Percentiles rank a stretch among this genome's conserved stretches.
Evolutionary conservation across 2,797 vertebrate genomes (phyloP).

Genomic region (Scleropages formosus): DNA sequence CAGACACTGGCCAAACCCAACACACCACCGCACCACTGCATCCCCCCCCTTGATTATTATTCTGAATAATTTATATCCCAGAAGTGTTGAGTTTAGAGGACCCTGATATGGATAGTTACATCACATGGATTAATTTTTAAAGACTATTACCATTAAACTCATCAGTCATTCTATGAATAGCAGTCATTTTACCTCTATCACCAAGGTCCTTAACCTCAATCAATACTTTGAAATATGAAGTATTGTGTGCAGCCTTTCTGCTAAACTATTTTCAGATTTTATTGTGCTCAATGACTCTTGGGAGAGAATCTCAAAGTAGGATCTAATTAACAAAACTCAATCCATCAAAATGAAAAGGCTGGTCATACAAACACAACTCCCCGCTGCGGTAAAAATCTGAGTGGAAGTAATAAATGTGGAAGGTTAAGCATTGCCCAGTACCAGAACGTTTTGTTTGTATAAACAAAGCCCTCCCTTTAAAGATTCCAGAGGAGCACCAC

Average conservation of each 20-base stretch:
- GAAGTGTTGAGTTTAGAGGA: constrained; percentile 19
- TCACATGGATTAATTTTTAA: constrained; percentile 22
- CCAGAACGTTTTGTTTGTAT: not conserved
- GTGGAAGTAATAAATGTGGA: too few relatives aligned
- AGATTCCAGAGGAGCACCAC: not conserved
- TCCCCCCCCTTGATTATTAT: too few relatives aligned
- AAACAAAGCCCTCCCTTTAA: not conserved
- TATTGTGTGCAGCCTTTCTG: not conserved
- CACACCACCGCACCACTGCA: too few relatives aligned
- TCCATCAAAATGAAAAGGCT: not conserved
- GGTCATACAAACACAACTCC: not conserved
- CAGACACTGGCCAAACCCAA: too few relatives aligned
- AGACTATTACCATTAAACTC: constrained; percentile 4
- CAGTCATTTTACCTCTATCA: not conserved
- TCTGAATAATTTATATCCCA: constrained; percentile 17
- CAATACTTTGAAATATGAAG: not conserved
- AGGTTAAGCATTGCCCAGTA: too few relatives aligned
- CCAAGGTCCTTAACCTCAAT: not conserved
- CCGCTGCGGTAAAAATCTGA: not conserved
- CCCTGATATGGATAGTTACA: constrained; percentile 12
- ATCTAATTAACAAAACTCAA: not conserved
- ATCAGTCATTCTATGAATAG: not conserved
- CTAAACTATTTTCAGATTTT: not conserved
- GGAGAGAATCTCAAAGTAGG: not conserved
- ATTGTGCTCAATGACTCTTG: not conserved